phyloP scores from a whole-genome alignment of 2,113 vertebrate genomes.

The Strix aluco region DNA sequence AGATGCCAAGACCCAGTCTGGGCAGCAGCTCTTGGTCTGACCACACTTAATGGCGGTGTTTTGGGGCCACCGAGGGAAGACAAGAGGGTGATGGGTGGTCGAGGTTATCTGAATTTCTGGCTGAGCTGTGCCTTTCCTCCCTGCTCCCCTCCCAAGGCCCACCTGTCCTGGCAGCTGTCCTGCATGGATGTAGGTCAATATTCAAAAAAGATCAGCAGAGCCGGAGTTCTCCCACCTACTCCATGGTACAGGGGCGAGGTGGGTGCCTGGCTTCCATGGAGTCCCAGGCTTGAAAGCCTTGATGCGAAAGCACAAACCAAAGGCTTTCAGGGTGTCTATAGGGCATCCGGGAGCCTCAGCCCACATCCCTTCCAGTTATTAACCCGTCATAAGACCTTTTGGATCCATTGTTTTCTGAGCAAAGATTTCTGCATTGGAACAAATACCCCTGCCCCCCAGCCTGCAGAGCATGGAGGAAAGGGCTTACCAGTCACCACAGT shows the following conservation, averaged over 20 bases:
- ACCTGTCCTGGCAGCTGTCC: neutral
- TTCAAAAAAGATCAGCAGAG: neutral
- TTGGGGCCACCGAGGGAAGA: rapidly evolving
- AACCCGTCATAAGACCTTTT: neutral
- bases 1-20: neutral
- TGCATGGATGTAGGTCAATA: rapidly evolving
- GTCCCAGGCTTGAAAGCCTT: neutral
- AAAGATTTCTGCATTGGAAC: neutral
- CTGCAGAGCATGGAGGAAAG: neutral
- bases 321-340: neutral
- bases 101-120: neutral
- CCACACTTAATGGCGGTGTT: neutral
- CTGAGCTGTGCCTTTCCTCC: neutral
- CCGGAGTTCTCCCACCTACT: rapidly evolving
- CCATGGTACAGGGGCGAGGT: rapidly evolving
- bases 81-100: neutral
- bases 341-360: neutral
- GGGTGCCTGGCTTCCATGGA: neutral
- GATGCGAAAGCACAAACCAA: neutral
- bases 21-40: neutral
- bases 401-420: neutral
- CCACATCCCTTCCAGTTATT: rapidly evolving
- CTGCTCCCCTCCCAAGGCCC: neutral
- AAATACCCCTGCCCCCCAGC: neutral
- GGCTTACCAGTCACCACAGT: rapidly evolving